Evolutionary conservation across 2,113 vertebrate genomes (phyloP).

Genomic region (Macrotus californicus): DNA sequence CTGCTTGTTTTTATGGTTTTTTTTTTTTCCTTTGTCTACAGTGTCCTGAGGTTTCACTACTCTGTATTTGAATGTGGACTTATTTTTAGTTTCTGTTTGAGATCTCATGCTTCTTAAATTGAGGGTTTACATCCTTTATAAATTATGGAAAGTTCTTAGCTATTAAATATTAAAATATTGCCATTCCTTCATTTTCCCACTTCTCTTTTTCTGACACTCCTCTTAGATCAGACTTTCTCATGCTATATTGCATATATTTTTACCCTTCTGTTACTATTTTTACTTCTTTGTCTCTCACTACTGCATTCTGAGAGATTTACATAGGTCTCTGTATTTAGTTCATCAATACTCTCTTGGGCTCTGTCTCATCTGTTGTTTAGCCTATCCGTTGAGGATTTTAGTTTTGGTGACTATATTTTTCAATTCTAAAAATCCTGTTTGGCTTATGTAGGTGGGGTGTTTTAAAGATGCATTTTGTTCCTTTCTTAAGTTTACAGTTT

Average conservation of each 20-base stretch:
- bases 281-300: background rate
- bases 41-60: background rate
- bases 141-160: background rate
- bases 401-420: background rate
- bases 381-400: background rate
- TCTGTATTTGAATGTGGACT: background rate
- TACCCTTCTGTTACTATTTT: background rate
- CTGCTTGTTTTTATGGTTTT: background rate
- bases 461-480: background rate
- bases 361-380: background rate
- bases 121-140: background rate
- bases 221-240: background rate
- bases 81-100: slow-evolving; percentile 9
- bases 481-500: background rate
- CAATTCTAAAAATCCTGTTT: background rate
- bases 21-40: background rate
- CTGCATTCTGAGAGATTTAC: background rate
- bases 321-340: background rate
- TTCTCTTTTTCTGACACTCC: background rate
- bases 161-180: background rate
- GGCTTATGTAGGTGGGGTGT: background rate
- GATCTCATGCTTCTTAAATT: background rate
- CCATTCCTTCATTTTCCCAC: background rate
- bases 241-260: background rate
- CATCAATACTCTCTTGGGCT: background rate